phyloP scores from a whole-genome alignment of 2,113 vertebrate genomes.

The Beaufortia kweichowensis region DNA sequence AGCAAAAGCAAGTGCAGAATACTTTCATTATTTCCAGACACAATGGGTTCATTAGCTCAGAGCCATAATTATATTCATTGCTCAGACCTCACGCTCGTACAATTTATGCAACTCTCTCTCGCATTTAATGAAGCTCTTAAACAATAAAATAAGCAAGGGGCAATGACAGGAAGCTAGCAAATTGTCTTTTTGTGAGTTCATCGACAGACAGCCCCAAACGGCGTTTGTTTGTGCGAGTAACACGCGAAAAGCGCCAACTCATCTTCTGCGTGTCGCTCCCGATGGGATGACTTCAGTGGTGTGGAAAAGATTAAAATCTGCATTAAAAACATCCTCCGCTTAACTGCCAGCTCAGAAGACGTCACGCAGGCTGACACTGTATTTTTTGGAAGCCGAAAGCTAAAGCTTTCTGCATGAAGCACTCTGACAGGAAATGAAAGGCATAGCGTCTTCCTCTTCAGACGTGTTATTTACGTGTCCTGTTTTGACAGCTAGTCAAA shows the following conservation, averaged over 20 bases:
- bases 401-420: conserved; percentile 15
- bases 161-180: background rate
- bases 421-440: conserved; percentile 36
- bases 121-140: conserved; percentile 48
- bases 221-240: background rate
- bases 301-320: conserved; percentile 43
- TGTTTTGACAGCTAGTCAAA: conserved; percentile 41
- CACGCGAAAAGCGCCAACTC: background rate
- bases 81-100: conserved; percentile 43
- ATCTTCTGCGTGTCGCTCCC: background rate
- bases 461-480: conserved; percentile 34
- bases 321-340: conserved; percentile 19
- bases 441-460: conserved; percentile 4
- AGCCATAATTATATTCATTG: conserved; percentile 50
- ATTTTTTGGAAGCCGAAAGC: conserved; percentile 3
- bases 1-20: conserved; percentile 39
- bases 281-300: conserved; percentile 18
- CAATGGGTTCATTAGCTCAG: conserved; percentile 55
- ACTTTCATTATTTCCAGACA: conserved; percentile 50
- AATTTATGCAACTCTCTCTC: conserved; percentile 37
- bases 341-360: conserved; percentile 16
- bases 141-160: conserved; percentile 27
- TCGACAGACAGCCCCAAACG: background rate
- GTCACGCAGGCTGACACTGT: conserved; percentile 24
- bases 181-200: conserved; percentile 1